A percentile compares a stretch with the other conserved stretches of the same genome.
Evolutionary conservation across 2,113 vertebrate genomes (phyloP).

Genomic region (Tamias sibiricus): DNA sequence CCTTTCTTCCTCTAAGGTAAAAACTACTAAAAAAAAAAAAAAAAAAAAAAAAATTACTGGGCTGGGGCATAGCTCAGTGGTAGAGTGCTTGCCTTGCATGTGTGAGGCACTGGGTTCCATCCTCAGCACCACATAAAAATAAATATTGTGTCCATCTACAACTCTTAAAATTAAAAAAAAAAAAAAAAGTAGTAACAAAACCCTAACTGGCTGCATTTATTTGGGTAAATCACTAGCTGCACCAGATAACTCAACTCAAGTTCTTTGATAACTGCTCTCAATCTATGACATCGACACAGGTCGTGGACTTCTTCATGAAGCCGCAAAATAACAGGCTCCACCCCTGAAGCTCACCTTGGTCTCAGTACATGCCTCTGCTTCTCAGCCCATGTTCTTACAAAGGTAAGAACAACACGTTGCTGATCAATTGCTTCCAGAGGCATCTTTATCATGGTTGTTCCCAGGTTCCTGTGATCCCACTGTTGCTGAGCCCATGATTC

Average conservation of each 20-base stretch:
- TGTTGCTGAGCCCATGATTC: neutral
- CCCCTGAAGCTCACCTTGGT: neutral
- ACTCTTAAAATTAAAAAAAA: too few relatives aligned
- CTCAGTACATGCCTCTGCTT: neutral
- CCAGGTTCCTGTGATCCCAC: neutral
- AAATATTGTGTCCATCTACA: too few relatives aligned
- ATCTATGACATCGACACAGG: neutral
- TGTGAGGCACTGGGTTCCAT: too few relatives aligned
- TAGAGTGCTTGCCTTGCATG: too few relatives aligned
- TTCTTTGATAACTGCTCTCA: neutral
- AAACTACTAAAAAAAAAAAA: neutral
- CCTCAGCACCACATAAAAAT: too few relatives aligned
- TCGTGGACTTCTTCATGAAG: neutral
- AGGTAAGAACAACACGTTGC: neutral
- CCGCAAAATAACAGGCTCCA: neutral
- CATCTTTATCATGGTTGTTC: neutral
- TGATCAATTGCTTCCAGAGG: neutral
- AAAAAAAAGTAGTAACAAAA: neutral
- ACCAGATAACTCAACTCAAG: neutral
- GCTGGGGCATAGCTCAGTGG: too few relatives aligned
- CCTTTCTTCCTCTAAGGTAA: constrained; percentile 10
- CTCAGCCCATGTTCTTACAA: neutral
- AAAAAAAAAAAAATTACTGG: neutral
- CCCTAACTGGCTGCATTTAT: neutral
- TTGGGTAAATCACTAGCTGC: neutral